Conservation (phyloP, 1,140 invertebrate genomes). For the Pogonomyrmex barbatus region DNA sequence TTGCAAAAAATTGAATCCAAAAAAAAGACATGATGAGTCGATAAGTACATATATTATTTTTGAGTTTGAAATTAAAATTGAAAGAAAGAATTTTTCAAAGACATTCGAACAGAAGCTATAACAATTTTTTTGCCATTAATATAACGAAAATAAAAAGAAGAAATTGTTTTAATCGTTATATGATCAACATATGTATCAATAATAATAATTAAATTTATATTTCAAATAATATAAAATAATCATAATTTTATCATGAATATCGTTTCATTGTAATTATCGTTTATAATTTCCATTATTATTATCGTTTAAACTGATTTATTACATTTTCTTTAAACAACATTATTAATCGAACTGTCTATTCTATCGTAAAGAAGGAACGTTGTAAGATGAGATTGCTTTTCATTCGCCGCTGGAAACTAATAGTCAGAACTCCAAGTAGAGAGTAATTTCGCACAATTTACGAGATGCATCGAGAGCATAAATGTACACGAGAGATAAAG, state of each 20-base stretch:
- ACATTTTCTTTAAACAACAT: background rate
- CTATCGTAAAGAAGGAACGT: background rate
- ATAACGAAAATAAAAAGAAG: background rate
- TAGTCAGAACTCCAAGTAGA: slow-evolving; percentile 2
- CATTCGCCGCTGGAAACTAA: slow-evolving; percentile 11
- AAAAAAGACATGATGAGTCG: background rate
- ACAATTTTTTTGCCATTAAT: background rate
- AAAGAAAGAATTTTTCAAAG: background rate
- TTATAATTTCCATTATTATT: background rate
- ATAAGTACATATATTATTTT: background rate
- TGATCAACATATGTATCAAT: background rate
- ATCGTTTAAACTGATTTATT: background rate
- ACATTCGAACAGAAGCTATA: background rate
- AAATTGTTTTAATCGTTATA: background rate
- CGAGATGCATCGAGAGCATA: background rate
- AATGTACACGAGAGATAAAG: background rate
- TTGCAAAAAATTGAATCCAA: background rate
- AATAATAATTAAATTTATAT: background rate
- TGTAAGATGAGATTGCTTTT: background rate
- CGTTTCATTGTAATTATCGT: background rate
- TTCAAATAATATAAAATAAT: slow-evolving; percentile 4
- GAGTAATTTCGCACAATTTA: slow-evolving; percentile 36
- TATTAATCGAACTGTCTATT: background rate
- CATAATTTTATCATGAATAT: background rate
- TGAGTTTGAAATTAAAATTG: background rate